Evolutionary conservation across 2,797 vertebrate genomes (phyloP), one percentile per base, ranked within the genome.

Genomic region (Sciurus carolinensis): DNA sequence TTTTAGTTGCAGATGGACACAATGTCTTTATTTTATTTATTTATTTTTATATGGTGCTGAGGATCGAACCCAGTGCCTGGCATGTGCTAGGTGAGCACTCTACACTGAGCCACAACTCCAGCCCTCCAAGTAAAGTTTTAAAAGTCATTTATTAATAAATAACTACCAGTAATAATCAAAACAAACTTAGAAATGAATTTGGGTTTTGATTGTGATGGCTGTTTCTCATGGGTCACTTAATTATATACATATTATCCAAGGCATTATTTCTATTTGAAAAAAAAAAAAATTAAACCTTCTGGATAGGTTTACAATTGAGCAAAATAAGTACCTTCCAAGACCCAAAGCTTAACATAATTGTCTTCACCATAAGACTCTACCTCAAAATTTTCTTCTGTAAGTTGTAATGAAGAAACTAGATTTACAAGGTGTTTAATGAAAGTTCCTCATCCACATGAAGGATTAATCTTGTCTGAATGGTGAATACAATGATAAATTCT

Each of bases 381-480:
- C 50, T 94, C 87, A 64, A 13, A 57, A 71, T 88, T 44, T 87
- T 81, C 89, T 90, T 86, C 59, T 30, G 47, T 71, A 54, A 80
- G 26, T 39, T 86, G 96, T 97, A 87, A 97, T 87, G 75, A 94
- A 96, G 86, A 91, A 97, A 91, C 47, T 12, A 47, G 59, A 90
- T 95, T 94, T 94, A 90, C 13, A 80, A 57, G 64, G 88, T 80
- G 77, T 94, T 83, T 82, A 93, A 95, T 93, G 79, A 17, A 91
- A 97, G 96, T 82, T 95, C 96, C 95, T 92, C 91, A 86, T 17
- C 39, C 75, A 59, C 64, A 62, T 10, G 76, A 94, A 93, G 88
- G 77, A 98, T 98, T 97, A 97, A 96, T 79, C 75, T 89, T 88
- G 69, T 90, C 87, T 97, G 64, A 97, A 90, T 85, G 77, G 81